phyloP scores from a whole-genome alignment of 2,113 vertebrate species.

The Brachyistius frenatus region DNA sequence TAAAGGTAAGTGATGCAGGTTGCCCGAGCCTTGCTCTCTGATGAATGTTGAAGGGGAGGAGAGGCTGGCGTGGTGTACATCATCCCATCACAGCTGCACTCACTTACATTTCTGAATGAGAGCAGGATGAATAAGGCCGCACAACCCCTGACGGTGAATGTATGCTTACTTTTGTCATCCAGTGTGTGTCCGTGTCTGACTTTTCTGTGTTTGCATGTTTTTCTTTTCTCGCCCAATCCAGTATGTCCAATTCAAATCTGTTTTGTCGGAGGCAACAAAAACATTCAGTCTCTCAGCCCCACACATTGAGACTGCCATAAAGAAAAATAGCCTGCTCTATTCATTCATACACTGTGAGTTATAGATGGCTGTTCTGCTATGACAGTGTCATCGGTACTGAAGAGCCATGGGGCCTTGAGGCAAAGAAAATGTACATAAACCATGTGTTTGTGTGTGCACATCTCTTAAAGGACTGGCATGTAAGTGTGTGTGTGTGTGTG shows the following conservation, averaged over 20 bases:
- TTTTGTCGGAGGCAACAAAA: conserved; percentile 28
- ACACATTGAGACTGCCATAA: neutral
- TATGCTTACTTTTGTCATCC: conserved; percentile 39
- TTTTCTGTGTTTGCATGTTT: conserved; percentile 26
- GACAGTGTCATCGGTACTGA: conserved; percentile 53
- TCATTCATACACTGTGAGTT: conserved; percentile 63
- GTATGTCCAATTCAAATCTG: conserved; percentile 16
- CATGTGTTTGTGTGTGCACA: conserved; percentile 20
- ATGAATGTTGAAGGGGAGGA: conserved; percentile 71
- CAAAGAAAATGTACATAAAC: conserved; percentile 62
- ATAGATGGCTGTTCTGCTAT: conserved; percentile 50
- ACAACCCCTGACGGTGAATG: conserved; percentile 39
- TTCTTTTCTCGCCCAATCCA: neutral
- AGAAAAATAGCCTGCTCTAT: conserved; percentile 41
- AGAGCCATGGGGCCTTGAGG: conserved; percentile 69
- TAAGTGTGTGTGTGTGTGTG: conserved; percentile 7
- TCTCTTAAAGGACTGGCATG: conserved; percentile 14
- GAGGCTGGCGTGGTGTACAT: conserved; percentile 69
- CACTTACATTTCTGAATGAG: conserved; percentile 56
- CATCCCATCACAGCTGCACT: conserved; percentile 54
- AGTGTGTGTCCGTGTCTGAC: conserved; percentile 26
- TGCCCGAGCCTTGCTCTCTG: conserved; percentile 62
- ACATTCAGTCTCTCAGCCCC: conserved; percentile 15
- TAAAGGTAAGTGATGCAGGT: conserved; percentile 80
- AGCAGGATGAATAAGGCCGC: conserved; percentile 61